A percentile compares a stretch with the other conserved stretches of the same genome.
These are phyloP conservation scores for Phrynocephalus forsythii DNA, from an alignment of 2,797 vertebrate species.

Conservation along the genomic window DNA sequence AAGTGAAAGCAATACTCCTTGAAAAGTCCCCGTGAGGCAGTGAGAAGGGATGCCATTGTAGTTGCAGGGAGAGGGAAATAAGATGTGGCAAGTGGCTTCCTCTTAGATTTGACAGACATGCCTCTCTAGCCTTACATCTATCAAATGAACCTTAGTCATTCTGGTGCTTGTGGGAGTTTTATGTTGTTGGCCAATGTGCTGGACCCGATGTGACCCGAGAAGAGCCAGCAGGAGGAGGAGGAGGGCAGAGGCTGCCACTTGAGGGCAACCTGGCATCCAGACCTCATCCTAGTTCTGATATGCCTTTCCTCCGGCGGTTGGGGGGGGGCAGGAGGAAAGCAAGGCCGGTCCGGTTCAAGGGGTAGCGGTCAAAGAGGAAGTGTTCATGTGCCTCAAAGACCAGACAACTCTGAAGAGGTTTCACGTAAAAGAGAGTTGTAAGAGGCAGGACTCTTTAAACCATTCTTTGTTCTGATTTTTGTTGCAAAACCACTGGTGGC, in stretches of 20 bases:
- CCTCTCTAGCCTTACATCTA: slow-evolving; percentile 73
- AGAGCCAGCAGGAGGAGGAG: slow-evolving; percentile 7
- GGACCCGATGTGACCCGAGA: slow-evolving; percentile 62
- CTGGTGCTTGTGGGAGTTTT: slow-evolving; percentile 75
- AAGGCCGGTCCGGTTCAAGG: not conserved
- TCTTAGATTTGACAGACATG: slow-evolving; percentile 61
- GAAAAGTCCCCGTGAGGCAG: slow-evolving; percentile 46
- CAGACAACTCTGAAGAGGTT: slow-evolving; percentile 46
- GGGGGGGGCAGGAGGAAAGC: slow-evolving; percentile 25
- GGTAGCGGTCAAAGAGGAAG: slow-evolving; percentile 3
- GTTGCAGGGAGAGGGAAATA: slow-evolving; percentile 43
- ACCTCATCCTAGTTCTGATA: slow-evolving; percentile 22
- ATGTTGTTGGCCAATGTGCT: slow-evolving; percentile 64
- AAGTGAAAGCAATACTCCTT: slow-evolving; percentile 81
- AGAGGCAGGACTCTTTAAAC: not conserved
- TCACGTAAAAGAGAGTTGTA: slow-evolving; percentile 38
- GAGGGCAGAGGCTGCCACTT: fast-evolving
- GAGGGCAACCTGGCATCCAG: not conserved
- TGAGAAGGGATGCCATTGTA: slow-evolving; percentile 11
- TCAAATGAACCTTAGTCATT: slow-evolving; percentile 73
- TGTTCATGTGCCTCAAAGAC: slow-evolving; percentile 54
- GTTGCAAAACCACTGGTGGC: not conserved
- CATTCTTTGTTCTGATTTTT: not conserved
- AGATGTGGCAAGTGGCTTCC: slow-evolving; percentile 58
- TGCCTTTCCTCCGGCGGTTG: slow-evolving; percentile 12